Percentiles rank a stretch among this genome's conserved stretches.
Evolutionary conservation across 2,888 invertebrate species (phyloP).

Genomic region (Aplocera efformata): DNA sequence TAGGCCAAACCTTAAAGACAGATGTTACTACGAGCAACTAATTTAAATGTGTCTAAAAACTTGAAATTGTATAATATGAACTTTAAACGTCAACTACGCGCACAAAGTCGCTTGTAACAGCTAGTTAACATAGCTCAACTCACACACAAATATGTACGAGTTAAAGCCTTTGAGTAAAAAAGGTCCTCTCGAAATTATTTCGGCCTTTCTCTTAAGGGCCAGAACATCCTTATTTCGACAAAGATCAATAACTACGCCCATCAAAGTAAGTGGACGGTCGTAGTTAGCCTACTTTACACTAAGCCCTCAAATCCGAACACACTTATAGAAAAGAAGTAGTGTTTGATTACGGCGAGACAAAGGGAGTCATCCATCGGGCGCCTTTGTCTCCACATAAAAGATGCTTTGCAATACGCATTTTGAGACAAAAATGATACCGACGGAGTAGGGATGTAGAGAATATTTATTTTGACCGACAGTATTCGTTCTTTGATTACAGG

Average conservation of each 20-base stretch:
- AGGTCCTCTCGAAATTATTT: too few species aligned
- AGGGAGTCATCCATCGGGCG: conserved; percentile 46
- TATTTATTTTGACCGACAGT: too few species aligned
- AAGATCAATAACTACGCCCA: not conserved
- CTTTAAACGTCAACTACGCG: too few species aligned
- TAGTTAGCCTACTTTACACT: not conserved
- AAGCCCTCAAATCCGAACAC: conserved; percentile 18
- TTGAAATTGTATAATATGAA: too few species aligned
- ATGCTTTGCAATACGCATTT: conserved; percentile 33
- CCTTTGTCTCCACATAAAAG: conserved; percentile 45
- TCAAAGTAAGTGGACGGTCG: not conserved
- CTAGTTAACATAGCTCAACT: too few species aligned
- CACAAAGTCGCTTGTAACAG: too few species aligned
- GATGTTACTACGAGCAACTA: too few species aligned
- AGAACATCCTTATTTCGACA: not conserved
- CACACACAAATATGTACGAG: too few species aligned
- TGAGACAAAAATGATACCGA: conserved; percentile 35
- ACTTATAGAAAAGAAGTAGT: conserved; percentile 40
- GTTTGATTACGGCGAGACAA: conserved; percentile 57
- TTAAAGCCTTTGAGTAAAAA: conserved; percentile 11
- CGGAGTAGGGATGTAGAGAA: not conserved
- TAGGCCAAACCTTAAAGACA: too few species aligned
- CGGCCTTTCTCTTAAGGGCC: too few species aligned
- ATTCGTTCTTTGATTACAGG: too few species aligned
- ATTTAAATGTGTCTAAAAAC: too few species aligned